Percentiles rank a stretch among this genome's conserved stretches.
Evolutionary conservation across 2,797 vertebrate species (phyloP).

Genomic region (Naso thynnoides): DNA sequence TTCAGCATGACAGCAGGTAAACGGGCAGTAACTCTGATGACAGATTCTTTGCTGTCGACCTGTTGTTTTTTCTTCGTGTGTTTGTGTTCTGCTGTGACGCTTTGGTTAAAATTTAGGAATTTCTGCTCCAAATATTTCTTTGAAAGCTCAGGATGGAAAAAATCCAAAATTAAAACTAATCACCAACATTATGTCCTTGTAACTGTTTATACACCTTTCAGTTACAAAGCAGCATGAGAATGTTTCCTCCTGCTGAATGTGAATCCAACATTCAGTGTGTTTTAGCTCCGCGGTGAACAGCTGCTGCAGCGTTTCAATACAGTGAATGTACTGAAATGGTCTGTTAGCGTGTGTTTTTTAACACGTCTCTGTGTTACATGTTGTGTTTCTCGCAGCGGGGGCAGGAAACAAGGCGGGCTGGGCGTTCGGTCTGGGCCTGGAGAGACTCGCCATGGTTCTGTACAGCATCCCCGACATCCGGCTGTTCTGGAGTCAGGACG

Average conservation of each 20-base stretch:
- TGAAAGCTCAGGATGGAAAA: too few species aligned
- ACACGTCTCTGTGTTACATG: not conserved
- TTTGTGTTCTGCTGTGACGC: not conserved
- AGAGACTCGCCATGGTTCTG: conserved; percentile 94
- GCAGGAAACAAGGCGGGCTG: conserved; percentile 91
- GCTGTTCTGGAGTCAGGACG: conserved; percentile 94
- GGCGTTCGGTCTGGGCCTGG: conserved; percentile 96
- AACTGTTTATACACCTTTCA: too few species aligned
- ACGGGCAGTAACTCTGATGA: not conserved
- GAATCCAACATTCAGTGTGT: too few species aligned
- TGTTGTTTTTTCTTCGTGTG: not conserved
- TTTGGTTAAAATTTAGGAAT: too few species aligned
- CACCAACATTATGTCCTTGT: too few species aligned
- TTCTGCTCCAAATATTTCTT: too few species aligned
- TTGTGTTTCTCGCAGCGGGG: conserved; percentile 83
- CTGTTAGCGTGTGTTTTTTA: fast-evolving
- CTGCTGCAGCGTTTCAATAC: too few species aligned
- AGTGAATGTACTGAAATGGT: not conserved
- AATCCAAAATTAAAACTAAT: too few species aligned
- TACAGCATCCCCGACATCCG: conserved; percentile 94
- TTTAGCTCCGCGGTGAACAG: too few species aligned
- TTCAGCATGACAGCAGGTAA: too few species aligned
- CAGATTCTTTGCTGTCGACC: not conserved
- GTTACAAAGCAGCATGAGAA: too few species aligned
- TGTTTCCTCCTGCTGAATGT: not conserved